Percentiles rank a stretch among this genome's conserved stretches.
Conservation (phyloP, 2,797 vertebrate species). For the Podarcis lilfordi region DNA sequence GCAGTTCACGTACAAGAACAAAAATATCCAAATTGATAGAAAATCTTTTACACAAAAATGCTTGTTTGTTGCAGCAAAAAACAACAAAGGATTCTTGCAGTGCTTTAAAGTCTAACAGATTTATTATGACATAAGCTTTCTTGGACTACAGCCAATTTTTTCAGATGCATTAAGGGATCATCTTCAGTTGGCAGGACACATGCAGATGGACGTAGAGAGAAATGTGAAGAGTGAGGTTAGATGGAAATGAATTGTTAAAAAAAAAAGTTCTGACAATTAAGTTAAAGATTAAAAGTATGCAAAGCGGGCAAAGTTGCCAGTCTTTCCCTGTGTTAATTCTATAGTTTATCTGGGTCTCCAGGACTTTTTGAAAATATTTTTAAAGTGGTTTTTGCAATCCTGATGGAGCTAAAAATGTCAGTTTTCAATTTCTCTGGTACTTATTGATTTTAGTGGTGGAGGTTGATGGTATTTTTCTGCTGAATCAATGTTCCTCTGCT, state of each 20-base stretch:
- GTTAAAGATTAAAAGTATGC: not conserved
- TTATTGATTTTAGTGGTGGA: not conserved
- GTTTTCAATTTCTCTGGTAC: not conserved
- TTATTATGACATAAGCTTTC: too few relatives aligned
- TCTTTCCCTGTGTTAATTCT: too few relatives aligned
- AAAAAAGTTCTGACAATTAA: not conserved
- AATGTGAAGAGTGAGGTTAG: not conserved
- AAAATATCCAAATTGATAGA: too few relatives aligned
- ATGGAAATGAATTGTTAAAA: not conserved
- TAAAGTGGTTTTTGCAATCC: slow-evolving; percentile 28
- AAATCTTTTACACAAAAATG: too few relatives aligned
- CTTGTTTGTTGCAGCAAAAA: too few relatives aligned
- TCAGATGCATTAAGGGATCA: too few relatives aligned
- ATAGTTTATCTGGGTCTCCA: not conserved
- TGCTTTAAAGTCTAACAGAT: too few relatives aligned
- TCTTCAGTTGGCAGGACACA: too few relatives aligned
- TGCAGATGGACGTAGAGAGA: not conserved
- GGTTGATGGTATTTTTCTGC: not conserved
- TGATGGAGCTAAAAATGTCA: not conserved
- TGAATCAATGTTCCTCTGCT: not conserved
- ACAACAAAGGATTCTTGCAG: too few relatives aligned
- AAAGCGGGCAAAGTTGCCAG: too few relatives aligned
- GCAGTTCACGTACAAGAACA: not conserved
- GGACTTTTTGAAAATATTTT: slow-evolving; percentile 9
- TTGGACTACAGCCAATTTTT: too few relatives aligned